These are phyloP conservation scores for Spodoptera litura DNA, from an alignment of 1,140 invertebrate species.

Conservation along the genomic window DNA sequence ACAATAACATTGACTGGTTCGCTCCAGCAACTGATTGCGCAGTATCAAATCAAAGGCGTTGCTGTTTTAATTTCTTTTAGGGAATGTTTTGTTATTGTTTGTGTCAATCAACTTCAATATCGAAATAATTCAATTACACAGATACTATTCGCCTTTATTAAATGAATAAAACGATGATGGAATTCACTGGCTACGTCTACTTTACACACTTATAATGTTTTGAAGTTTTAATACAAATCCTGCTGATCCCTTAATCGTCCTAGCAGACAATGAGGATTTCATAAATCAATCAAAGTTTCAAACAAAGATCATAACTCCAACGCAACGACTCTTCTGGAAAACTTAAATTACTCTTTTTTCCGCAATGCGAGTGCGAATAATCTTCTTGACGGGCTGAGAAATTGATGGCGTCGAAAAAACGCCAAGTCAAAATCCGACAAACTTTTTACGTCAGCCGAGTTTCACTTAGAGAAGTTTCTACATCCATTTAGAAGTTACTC, in stretches of 20 bases:
- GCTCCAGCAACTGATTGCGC: conserved; percentile 69
- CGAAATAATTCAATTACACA: conserved; percentile 27
- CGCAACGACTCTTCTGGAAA: conserved; percentile 79
- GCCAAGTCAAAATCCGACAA: conserved; percentile 74
- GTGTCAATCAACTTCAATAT: conserved; percentile 18
- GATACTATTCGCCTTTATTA: background rate
- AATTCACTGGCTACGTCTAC: background rate
- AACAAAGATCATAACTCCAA: conserved; percentile 83
- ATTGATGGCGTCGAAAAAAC: conserved; percentile 83
- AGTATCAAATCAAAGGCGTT: conserved; percentile 64
- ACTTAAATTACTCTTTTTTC: conserved; percentile 86
- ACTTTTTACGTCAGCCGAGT: conserved; percentile 84
- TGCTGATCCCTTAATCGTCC: conserved; percentile 58
- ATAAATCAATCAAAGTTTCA: conserved; percentile 84
- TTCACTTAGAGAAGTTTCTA: conserved; percentile 84
- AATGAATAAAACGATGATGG: background rate
- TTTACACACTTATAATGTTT: conserved; percentile 7
- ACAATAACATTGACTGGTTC: conserved; percentile 65
- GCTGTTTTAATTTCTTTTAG: conserved; percentile 34
- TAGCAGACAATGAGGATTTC: conserved; percentile 64
- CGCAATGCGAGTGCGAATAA: conserved; percentile 84
- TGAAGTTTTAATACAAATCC: conserved; percentile 48
- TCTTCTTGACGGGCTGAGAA: conserved; percentile 84
- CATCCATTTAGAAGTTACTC: conserved; percentile 83
- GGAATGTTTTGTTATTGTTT: conserved; percentile 25